Evolutionary conservation across 2,888 invertebrate genomes (phyloP), one percentile per base, ranked within the genome.

Genomic region (Ligdia adustata): DNA sequence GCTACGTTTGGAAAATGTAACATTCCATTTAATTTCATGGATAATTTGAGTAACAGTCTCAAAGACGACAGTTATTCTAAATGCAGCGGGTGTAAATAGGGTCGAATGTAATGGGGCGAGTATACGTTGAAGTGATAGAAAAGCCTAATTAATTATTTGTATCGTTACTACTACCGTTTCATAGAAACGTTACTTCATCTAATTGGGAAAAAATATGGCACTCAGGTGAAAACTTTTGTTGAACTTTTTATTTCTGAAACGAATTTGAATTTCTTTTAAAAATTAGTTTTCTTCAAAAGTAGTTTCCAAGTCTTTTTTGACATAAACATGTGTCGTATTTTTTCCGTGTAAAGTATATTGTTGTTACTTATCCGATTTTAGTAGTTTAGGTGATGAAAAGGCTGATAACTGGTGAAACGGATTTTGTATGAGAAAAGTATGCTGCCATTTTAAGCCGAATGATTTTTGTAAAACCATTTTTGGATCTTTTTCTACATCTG

Each of bases 121-220:
- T 90, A 90, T 89, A 90, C 89, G 89, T 82, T 75, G 79, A 82
- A 81, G 86, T 87, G 88, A 89, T 87, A 88, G 82, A 79, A 78
- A 76, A 83, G 85, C 89, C 86, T 89, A 86, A 83, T 71, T 75
- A 75, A 77, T 79, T 79, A 79, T 81, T 81, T 80, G 75, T 80
- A 85, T 81, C 82, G 81, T 83, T 81, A 81, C 75, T 60, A 72
- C 70, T 59, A 72, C 72, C 80, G 89, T 89, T 90, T 90, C 90
- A 88, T 88, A 89, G 90, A 90, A 90, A 87, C 90, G 75, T 74
- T 73, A 79, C 74, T 69, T 78, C 31, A 47, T 14, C 15, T 15
- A 12, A 22, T 27, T 15, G 24, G 15, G 41, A 34, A 18, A 41
- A 31, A 47, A 1, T 40, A 40, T 29, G 35, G 41, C 35, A 41